Base-by-base conservation (phyloP, 35 echinoderm and acorn worm genomes). In the Patiria miniata region DNA sequence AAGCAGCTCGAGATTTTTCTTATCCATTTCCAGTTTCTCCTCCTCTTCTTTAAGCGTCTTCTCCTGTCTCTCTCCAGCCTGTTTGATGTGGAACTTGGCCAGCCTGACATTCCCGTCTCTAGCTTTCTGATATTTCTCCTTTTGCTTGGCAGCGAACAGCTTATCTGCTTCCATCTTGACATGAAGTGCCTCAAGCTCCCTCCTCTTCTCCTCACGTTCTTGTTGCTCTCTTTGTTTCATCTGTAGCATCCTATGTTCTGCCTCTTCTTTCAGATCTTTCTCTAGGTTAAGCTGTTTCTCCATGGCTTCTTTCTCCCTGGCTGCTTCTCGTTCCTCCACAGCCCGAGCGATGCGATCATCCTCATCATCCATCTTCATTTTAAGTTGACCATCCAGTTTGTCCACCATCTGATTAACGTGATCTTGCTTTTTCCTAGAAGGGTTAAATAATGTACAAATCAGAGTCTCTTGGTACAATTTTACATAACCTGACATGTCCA, bases 351-450 rank as follows among this genome's bases (percentile, higher is more conserved):
- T 97, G 18, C 95, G 91, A 38, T 90, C 91, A 89, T 97, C 95
- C 68, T 97, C 95, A 85, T 97, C 87, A 85, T 97, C 95, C 37
- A 77, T 83, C 78, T 87, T 91, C 54, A 87, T 84, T 68, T 93
- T 93, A 0, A 93, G 91, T 65, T 93, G 91, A 52, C 53, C 39
- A 19, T 97, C 91, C 14, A 97, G 84, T n/a, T 90, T 86, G 68
- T 87, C 81, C 17, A 97, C 91, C 95, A 97, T 97, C 29, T 82
- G 87, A 37, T 79, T 93, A 2, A 93, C 85, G 39, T 90, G 83
- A 53, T 97, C 95, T 85, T 97, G 95, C 28, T 93, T 97, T 91
- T 97, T 86, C 81, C 95, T 97, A 52, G 81, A 44, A 83, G 52
- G 42, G 42, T 4, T 47, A 6, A 47, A 47, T 47, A n/a, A n/a